Base-by-base conservation (phyloP, 2,113 vertebrate genomes). In the Crotalus viridis region DNA sequence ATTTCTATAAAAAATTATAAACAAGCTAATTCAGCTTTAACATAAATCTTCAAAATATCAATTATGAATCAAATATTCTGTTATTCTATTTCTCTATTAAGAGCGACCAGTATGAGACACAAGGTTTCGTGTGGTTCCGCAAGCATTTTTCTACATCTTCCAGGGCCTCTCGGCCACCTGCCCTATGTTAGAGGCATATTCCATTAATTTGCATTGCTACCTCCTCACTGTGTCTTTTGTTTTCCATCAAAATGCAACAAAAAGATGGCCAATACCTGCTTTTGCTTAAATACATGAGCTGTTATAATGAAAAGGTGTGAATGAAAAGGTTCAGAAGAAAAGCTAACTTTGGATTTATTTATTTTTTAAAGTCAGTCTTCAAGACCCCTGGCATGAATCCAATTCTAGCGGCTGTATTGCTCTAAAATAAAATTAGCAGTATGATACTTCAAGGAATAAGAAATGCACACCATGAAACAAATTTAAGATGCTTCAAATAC, bases 301-400 rank as follows among this genome's bases (percentile, higher is more conserved):
- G n/a, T 21, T 33, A 33, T 12, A 33, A 21, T 33, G 48, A 39
- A 87, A 74, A 51, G 46, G 28, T 54, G 87, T 81, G 33, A 81
- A 81, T 39, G 87, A 85, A 90, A 91, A 52, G 15, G 54, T 0
- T 93, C 92, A 89, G 52, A 10, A 94, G 91, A 51, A 15, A 93
- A 94, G 93, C 55, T 51, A 94, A 39, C 86, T 92, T 85, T 59
- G 28, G 59, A 89, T 92, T 94, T 93, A 59, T 69, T 5, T n/a
- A 10, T 81, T 43, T 43, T 21, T 43, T 0, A 95, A 52, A 90
- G 92, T 61, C 57, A 89, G 61, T 26, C 94, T 92, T 91, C 81
- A 51, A 92, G 91, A 93, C 17, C 52, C 90, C 91, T 93, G 87
- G n/a, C 86, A 94, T 90, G 69, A 96, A 94, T 74, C 93, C n/a